Percentiles rank a stretch among this genome's conserved stretches.
These are phyloP conservation scores for Neocloeon triangulifer DNA, from an alignment of 1,140 invertebrate species.

Conservation along the genomic window DNA sequence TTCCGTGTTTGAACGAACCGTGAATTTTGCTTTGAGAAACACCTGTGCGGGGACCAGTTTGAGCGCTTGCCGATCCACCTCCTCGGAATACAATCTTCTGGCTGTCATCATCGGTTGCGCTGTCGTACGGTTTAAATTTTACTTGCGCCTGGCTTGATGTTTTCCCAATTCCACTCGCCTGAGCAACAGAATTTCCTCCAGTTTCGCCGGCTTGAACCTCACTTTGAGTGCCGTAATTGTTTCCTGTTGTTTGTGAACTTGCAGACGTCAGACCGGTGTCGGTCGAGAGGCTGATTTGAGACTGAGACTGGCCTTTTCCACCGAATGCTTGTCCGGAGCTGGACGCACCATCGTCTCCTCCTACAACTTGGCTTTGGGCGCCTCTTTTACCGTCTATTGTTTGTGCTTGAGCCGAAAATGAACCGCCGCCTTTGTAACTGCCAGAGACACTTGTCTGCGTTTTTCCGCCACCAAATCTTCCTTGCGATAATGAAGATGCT, in stretches of 20 bases:
- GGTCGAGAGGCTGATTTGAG: slow-evolving; percentile 44
- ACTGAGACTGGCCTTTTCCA: slow-evolving; percentile 47
- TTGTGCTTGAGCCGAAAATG: slow-evolving; percentile 59
- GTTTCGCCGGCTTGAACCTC: slow-evolving; percentile 53
- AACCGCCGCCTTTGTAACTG: slow-evolving; percentile 44
- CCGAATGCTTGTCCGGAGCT: slow-evolving; percentile 50
- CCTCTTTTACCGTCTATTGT: slow-evolving; percentile 47
- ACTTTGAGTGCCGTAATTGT: slow-evolving; percentile 46
- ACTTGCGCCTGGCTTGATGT: slow-evolving; percentile 71
- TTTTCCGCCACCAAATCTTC: slow-evolving; percentile 39
- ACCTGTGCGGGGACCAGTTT: slow-evolving; percentile 43
- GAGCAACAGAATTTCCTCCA: slow-evolving; percentile 60
- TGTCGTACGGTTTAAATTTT: slow-evolving; percentile 49
- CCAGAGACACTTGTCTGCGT: slow-evolving; percentile 60
- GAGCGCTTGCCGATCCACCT: slow-evolving; percentile 49
- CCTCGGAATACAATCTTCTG: slow-evolving; percentile 32
- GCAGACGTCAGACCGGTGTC: slow-evolving; percentile 47
- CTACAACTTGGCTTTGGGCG: slow-evolving; percentile 43
- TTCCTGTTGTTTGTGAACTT: slow-evolving; percentile 46
- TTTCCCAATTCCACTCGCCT: slow-evolving; percentile 55
- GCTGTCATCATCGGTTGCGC: slow-evolving; percentile 18
- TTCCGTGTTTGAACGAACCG: slow-evolving; percentile 51
- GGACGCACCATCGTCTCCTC: slow-evolving; percentile 44
- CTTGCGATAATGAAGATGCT: slow-evolving; percentile 47
- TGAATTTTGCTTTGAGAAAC: slow-evolving; percentile 59